Evolutionary conservation across 92 coral and sea anemone species (phyloP).

Genomic region (Isaurus tuberculatus): DNA sequence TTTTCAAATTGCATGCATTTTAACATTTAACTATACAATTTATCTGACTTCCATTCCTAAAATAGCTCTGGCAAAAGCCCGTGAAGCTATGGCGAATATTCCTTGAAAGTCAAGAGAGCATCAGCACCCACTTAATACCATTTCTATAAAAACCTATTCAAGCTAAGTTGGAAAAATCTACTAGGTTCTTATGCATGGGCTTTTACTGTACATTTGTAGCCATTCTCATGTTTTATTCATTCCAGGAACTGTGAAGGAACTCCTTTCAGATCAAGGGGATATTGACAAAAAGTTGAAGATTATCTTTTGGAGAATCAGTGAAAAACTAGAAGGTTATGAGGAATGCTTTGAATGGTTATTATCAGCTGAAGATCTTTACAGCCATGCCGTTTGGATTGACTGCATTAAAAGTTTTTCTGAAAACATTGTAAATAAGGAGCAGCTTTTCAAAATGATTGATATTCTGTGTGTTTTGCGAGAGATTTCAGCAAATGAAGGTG

Average conservation of each 20-base stretch:
- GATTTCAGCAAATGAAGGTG: slow-evolving; percentile 14
- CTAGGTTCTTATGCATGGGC: no score
- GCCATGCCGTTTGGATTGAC: slow-evolving; percentile 69
- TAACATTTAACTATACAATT: no score
- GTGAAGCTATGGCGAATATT: no score
- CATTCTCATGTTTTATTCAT: neutral
- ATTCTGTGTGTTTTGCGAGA: slow-evolving; percentile 77
- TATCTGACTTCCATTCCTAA: no score
- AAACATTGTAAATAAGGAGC: slow-evolving; percentile 53
- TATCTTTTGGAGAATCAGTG: slow-evolving; percentile 63
- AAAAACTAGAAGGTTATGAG: slow-evolving; percentile 70
- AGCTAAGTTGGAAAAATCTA: no score
- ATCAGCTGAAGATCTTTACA: slow-evolving; percentile 73
- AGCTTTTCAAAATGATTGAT: slow-evolving; percentile 73
- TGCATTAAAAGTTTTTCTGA: slow-evolving; percentile 66
- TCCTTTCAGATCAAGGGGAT: slow-evolving; percentile 62
- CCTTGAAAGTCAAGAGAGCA: no score
- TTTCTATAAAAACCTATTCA: no score
- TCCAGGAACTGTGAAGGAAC: slow-evolving; percentile 54
- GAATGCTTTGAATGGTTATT: slow-evolving; percentile 84
- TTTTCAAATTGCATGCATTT: no score
- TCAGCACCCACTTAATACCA: no score
- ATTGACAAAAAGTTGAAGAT: slow-evolving; percentile 58
- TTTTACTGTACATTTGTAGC: no score
- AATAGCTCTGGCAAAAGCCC: no score